These are phyloP conservation scores for Pandemis cinnamomeana DNA, from an alignment of 2,888 invertebrate species.

Conservation along the genomic window DNA sequence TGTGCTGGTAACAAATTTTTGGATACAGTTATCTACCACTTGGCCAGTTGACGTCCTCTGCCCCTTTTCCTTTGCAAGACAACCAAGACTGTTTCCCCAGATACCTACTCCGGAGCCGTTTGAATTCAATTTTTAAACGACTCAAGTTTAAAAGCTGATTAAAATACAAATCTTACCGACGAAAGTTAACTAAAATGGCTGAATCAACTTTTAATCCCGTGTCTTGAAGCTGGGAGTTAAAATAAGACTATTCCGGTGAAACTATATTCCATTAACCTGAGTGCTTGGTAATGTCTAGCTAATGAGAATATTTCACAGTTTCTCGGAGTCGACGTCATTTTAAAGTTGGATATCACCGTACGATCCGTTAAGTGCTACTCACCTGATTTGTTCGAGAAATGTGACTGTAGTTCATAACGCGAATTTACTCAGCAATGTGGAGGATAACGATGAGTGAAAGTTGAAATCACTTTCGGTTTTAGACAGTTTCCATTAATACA, in stretches of 20 bases:
- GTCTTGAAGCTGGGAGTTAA: not conserved
- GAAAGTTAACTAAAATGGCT: slow-evolving; percentile 15
- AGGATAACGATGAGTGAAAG: slow-evolving; percentile 1
- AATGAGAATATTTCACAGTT: slow-evolving; percentile 26
- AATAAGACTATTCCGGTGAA: slow-evolving; percentile 8
- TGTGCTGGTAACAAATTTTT: no score
- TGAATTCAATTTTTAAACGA: slow-evolving; percentile 1
- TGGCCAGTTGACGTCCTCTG: no score
- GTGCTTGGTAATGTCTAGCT: slow-evolving; percentile 20
- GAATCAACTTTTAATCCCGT: slow-evolving; percentile 10
- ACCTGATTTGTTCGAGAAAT: slow-evolving; percentile 10
- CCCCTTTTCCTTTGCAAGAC: no score
- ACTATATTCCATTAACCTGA: slow-evolving; percentile 37
- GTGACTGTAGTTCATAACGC: not conserved
- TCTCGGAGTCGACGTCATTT: slow-evolving; percentile 10
- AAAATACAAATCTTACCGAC: slow-evolving; percentile 1
- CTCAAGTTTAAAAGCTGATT: not conserved
- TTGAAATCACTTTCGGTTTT: slow-evolving; percentile 8
- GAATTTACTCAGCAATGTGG: not conserved
- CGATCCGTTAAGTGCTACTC: slow-evolving; percentile 30
- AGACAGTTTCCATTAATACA: not conserved
- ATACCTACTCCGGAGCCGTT: no score
- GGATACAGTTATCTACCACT: no score
- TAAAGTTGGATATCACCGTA: slow-evolving; percentile 20
- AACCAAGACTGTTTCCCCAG: no score